These are phyloP conservation scores for Pelusios castaneus DNA, from an alignment of 2,113 vertebrate species.

Conservation along the genomic window DNA sequence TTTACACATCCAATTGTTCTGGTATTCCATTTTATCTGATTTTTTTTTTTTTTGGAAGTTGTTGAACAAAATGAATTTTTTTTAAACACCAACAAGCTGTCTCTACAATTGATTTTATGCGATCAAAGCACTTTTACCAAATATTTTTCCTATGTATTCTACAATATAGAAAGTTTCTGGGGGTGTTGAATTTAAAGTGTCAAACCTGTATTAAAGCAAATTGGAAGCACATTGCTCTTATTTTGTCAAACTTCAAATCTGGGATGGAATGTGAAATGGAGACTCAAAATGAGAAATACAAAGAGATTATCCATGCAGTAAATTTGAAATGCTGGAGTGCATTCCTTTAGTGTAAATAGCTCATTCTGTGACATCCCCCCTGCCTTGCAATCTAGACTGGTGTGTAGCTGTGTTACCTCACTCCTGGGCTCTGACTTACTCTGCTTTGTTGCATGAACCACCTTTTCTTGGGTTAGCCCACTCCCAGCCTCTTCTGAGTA, in stretches of 20 bases:
- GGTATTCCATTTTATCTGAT: not conserved
- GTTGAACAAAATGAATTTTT: not conserved
- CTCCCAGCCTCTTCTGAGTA: no score
- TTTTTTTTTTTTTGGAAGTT: not conserved
- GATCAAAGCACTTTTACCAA: not conserved
- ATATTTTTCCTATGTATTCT: slow-evolving; percentile 18
- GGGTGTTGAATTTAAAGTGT: slow-evolving; percentile 25
- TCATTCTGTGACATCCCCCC: not conserved
- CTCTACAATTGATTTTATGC: not conserved
- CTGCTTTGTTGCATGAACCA: no score
- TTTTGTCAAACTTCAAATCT: not conserved
- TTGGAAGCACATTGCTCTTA: not conserved
- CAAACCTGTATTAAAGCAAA: slow-evolving; percentile 5
- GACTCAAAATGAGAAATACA: not conserved
- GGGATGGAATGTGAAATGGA: not conserved
- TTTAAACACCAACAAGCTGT: not conserved
- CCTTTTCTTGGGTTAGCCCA: no score
- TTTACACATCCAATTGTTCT: not conserved
- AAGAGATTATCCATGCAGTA: slow-evolving; percentile 3
- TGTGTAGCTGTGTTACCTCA: no score
- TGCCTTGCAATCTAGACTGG: no score
- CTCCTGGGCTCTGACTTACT: no score
- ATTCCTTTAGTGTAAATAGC: slow-evolving; percentile 23
- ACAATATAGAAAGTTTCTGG: not conserved
- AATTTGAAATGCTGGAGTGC: slow-evolving; percentile 43